Evolutionary conservation across 1,140 invertebrate species (phyloP).

Genomic region (Lordiphosa clarofinis): DNA sequence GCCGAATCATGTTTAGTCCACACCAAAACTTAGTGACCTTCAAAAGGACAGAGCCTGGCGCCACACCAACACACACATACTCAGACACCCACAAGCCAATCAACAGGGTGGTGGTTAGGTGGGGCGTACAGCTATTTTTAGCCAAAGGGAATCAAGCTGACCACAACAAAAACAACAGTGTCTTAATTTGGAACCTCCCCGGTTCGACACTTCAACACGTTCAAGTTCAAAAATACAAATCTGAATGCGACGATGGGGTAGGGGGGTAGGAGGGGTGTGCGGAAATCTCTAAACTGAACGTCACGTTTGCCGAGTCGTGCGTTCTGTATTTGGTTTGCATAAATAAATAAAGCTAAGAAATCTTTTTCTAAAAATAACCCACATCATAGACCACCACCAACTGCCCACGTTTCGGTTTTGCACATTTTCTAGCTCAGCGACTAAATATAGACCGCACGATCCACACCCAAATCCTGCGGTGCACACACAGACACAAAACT

Average conservation of each 20-base stretch:
- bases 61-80: constrained; percentile 10
- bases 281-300: constrained; percentile 40
- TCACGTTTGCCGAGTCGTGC: constrained; percentile 67
- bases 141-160: constrained; percentile 23
- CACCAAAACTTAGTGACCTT: constrained; percentile 62
- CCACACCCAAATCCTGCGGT: constrained; percentile 21
- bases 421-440: constrained; percentile 51
- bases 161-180: constrained; percentile 8
- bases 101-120: constrained; percentile 3
- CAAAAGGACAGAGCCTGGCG: constrained; percentile 67
- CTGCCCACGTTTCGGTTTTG: constrained; percentile 64
- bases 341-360: constrained; percentile 56
- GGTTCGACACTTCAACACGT: constrained; percentile 44
- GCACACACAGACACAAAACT: constrained; percentile 21
- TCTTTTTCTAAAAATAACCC: constrained; percentile 25
- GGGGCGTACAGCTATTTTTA: constrained; percentile 51
- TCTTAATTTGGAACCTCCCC: constrained; percentile 12
- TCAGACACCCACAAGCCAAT: constrained; percentile 19
- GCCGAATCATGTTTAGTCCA: constrained; percentile 42
- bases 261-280: constrained; percentile 1
- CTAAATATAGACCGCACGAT: constrained; percentile 49
- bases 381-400: constrained; percentile 18
- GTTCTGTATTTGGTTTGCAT: constrained; percentile 41
- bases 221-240: constrained; percentile 62
- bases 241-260: constrained; percentile 2